Base-by-base conservation (phyloP, 2,113 vertebrate genomes). In the Todiramphus chloris region DNA sequence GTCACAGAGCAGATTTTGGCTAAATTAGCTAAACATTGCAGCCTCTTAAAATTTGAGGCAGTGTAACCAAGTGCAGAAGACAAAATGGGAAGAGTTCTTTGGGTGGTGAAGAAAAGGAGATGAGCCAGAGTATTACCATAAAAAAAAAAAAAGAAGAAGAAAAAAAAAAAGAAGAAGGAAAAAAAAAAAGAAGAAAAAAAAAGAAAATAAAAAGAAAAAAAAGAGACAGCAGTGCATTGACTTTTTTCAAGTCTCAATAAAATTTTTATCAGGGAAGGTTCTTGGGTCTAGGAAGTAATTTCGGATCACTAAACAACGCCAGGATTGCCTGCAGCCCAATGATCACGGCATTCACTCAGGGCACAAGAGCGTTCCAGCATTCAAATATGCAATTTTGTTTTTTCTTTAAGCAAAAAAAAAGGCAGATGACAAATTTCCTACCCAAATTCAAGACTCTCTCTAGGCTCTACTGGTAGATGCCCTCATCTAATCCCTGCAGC, bases 281-380 rank as follows among this genome's bases (percentile, higher is more conserved):
- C n/a, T 43, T 64, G 91, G 64, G 23, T 55, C 39, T 48, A 53
- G 67, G 89, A 83, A 76, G 44, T n/a, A 46, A 94, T 74, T 94
- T 86, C 28, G 1, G 60, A 91, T 87, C 94, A 92, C 76, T 83
- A 81, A 86, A 87, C 55, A 88, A 70, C 6, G 3, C 41, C 69
- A 92, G 4, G 51, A 78, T 18, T 46, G 89, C 96, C 93, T 82
- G 91, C 86, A 78, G 91, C 58, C 64, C 92, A 43, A 56, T 81
- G 83, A 79, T 53, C 82, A 66, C 5, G 0, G 91, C 94, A 86
- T 67, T 96, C 94, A 89, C 86, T 81, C 91, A 30, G 88, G 93
- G 89, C 93, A 89, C 46, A 15, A 6, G 14, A 87, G 94, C 64
- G 35, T 68, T 28, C 87, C 80, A 78, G 60, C 51, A 93, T 25